Base-by-base conservation (phyloP, 2,113 vertebrate species). In the Sinocyclocheilus rhinocerous region DNA sequence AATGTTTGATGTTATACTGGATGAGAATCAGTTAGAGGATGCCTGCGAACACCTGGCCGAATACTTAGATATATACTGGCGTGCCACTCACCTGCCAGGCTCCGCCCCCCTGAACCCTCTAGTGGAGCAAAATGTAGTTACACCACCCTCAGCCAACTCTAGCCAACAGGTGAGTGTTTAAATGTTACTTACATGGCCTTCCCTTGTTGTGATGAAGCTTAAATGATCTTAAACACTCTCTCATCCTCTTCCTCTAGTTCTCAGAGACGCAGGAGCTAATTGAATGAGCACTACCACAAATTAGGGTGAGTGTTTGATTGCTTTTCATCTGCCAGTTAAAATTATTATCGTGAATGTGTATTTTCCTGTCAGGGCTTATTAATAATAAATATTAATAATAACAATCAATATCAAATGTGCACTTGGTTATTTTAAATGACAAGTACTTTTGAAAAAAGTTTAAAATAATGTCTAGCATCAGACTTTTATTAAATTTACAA, bases 11-110 rank as follows among this genome's bases (percentile, higher is more conserved):
- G 97, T 99, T 65, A 98, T 98, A 91, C 94, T 99, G 93, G 97
- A 99, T 33, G 97, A 99, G 92, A 99, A 99, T 94, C 98, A 99
- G 92, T 92, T 99, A 86, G 98, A 99, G 72, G 98, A 99, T 0
- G 97, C 98, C 12, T 99, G 97, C 2, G 97, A 99, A 90, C 97
- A 99, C 92, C 92, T 99, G 85, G 96, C 98, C 0, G 98, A 99
- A 87, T 98, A 98, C 90, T 94, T 99, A 88, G 97, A 99, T 88
- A 97, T 98, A 55, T 99, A 99, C 90, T 99, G 98, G 97, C 93
- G 96, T 0, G 97, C 98, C 39, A 98, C 98, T 0, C 98, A 99
- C 90, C 96, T 97, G 86, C 97, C 98, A 0, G 92, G 93, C 76
- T 92, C 93, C 16, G 93, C 93, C 89, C 93, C 93, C 26, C 89